Evolutionary conservation across 2,797 vertebrate species (phyloP).

Genomic region (Sebastes cheni): DNA sequence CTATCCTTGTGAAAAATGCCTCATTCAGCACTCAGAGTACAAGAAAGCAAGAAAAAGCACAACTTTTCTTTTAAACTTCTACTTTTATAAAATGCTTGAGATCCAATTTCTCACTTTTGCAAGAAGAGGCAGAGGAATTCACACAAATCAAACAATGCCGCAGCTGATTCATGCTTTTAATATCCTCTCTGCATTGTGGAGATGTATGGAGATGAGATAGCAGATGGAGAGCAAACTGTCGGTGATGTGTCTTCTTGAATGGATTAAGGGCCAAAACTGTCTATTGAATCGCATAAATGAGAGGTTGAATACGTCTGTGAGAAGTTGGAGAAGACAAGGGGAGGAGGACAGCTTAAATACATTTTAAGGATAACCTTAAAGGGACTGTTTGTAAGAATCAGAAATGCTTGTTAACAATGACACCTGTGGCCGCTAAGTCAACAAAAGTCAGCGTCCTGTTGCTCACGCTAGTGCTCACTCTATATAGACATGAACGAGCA

Average conservation of each 20-base stretch:
- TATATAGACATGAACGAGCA: no score
- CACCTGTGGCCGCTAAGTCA: no score
- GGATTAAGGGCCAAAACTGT: conserved; percentile 11
- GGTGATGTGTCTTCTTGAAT: conserved; percentile 34
- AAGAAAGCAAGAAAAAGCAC: conserved; percentile 20
- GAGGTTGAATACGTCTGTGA: conserved; percentile 2
- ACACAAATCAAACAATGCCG: conserved; percentile 47
- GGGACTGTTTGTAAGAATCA: no score
- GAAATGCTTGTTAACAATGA: no score
- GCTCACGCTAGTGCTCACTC: no score
- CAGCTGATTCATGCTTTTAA: conserved; percentile 62
- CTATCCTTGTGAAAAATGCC: conserved; percentile 66
- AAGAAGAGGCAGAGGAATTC: conserved; percentile 38
- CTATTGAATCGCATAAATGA: conserved; percentile 14
- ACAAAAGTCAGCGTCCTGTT: no score
- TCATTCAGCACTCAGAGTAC: conserved; percentile 63
- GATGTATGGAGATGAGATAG: conserved; percentile 45
- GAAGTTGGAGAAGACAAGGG: neutral
- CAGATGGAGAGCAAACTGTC: conserved; percentile 27
- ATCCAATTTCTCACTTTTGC: conserved; percentile 53
- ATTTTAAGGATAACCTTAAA: neutral
- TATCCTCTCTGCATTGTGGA: conserved; percentile 44
- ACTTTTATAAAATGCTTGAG: conserved; percentile 43
- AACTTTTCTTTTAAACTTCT: conserved; percentile 37
- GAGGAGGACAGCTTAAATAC: neutral